phyloP scores from a whole-genome alignment of 2,797 vertebrate species.

The Amblyraja radiata region DNA sequence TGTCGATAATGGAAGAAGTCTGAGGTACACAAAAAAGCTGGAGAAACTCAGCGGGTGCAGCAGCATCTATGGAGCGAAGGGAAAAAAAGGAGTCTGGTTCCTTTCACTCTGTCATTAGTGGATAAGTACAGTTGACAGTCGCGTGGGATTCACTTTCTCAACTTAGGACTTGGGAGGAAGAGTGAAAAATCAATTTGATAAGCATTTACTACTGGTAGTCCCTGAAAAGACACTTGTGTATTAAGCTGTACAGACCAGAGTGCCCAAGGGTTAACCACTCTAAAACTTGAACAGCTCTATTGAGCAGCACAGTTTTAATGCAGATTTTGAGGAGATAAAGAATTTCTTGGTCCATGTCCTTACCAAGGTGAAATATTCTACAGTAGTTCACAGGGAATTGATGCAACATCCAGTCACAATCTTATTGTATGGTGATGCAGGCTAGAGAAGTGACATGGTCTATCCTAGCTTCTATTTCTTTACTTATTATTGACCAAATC shows the following conservation, averaged over 20 bases:
- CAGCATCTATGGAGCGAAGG: no score
- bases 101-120: not conserved
- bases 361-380: not conserved
- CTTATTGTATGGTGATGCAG: no score
- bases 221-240: not conserved
- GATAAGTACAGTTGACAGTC: not conserved
- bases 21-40: no score
- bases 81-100: not conserved
- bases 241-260: not conserved
- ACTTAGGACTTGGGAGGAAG: not conserved
- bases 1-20: not conserved
- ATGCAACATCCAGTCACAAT: no score
- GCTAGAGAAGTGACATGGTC: no score
- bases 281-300: no score
- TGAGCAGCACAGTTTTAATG: no score
- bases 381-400: not conserved
- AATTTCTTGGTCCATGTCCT: not conserved
- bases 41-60: no score
- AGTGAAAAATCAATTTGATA: not conserved
- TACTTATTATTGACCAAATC: no score
- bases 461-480: no score
- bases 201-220: not conserved
- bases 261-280: not conserved
- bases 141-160: not conserved
- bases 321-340: no score